Base-by-base conservation (phyloP, 2,113 vertebrate genomes). In the Calcarius ornatus region DNA sequence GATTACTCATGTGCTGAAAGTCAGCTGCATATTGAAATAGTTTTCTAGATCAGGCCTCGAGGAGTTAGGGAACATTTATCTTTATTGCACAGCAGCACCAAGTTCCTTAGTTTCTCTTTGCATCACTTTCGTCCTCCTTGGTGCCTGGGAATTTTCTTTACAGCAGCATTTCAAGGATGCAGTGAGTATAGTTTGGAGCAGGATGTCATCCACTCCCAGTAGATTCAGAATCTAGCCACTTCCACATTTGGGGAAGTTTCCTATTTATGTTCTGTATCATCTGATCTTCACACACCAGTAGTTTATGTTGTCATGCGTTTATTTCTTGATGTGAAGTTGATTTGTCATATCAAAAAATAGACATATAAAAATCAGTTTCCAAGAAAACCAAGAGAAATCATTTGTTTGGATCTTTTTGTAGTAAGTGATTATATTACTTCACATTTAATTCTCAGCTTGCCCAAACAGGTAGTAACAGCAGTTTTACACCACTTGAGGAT, bases 1-100 rank as follows among this genome's bases (percentile, higher is more conserved):
- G 85, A 92, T 96, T 94, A 94, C 85, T 88, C 68, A 60, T 48
- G 71, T 85, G 73, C 87, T 89, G 80, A 35, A 95, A 95, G 90
- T 91, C 50, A 81, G 87, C 81, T 90, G 87, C 59, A 61, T 89
- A 63, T 57, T 82, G 77, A 88, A 87, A 64, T 7, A 42, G 81
- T 54, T 95, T 86, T 54, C 84, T 88, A 61, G 66, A 85, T 63
- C 73, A 85, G 45, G 45, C 63, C 42, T 85, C 2, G 6, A 91
- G 66, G 75, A 76, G 4, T 47, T 38, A 73, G 22, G 50, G 42
- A 87, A 38, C 47, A 28, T 64, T 81, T 81, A 22, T 72, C 43
- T 69, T 91, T 94, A 42, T 91, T 81, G 42, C 30, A 77, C 50
- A 43, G 16, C 70, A 77, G 24, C 2, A 3, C 24, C 63, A 69